Base-by-base conservation (phyloP, 2,797 vertebrate genomes). In the Alcedo quadribrachys region DNA sequence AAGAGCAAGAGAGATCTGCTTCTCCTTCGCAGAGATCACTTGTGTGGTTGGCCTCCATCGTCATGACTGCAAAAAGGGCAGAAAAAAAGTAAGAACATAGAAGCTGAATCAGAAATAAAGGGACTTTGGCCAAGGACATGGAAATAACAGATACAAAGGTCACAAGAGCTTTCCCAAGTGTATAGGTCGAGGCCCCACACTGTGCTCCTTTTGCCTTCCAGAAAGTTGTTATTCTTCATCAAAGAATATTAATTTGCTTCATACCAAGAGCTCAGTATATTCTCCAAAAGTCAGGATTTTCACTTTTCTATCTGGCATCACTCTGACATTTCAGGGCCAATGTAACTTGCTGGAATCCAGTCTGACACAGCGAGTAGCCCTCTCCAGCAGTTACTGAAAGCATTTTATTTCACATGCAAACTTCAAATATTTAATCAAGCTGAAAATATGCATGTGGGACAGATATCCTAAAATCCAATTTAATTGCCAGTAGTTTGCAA, bases 381-480 rank as follows among this genome's bases (percentile, higher is more conserved):
- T 76, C 50, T 88, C 66, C 40, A 55, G 55, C 76, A 90, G 9
- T 81, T 70, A 28, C n/a, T 69, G 25, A 82, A 18, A 87, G 46
- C 33, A 78, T 37, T 89, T 15, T 93, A 27, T 71, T 89, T 93
- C 57, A 76, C 85, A 60, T 22, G 53, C 55, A 81, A 77, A 79
- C 33, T 54, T n/a, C 53, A 77, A 71, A 65, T 66, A 68, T 17
- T 81, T 91, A 91, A 90, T 89, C 65, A 65, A 75, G 42, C 33
- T 83, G 71, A 81, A 92, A 83, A 82, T 50, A 67, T 15, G 46
- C 61, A 86, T 21, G 33, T 55, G 53, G 68, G 50, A 70, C 35
- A 78, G 80, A 45, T 91, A 80, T 82, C 94, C 85, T 68, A 60
- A 91, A 93, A 73, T 54, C 35, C 76, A 69, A 6, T 81, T 87